Evolutionary conservation across 2,113 vertebrate genomes (phyloP), one percentile per base, ranked within the genome.

Genomic region (Charina bottae): DNA sequence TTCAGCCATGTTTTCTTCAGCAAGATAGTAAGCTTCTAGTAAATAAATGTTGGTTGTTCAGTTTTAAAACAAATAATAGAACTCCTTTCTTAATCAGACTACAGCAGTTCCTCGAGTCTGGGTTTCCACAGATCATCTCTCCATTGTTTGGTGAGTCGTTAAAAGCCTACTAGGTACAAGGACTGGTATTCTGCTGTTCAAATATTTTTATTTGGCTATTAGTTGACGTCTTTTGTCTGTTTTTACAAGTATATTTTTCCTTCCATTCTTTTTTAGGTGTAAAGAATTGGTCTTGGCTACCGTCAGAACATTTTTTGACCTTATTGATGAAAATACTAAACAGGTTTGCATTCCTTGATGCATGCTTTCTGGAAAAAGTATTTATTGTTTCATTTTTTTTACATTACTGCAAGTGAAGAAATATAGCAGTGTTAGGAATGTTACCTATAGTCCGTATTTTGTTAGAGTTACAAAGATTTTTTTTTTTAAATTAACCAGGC

Each of bases 61-160:
- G 23, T 60, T 60, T 56, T 28, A 91, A 53, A 87, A 23, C 64
- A 89, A 90, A 84, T 28, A 10, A 64, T 62, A 92, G 62, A 93
- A 9, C 8, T 88, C 87, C 60, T 92, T 93, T 60, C 33, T 72
- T 92, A 0, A 94, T 92, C 90, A 99, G 99, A 99, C 96, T 42
- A 99, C 99, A 88, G 98, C 98, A 87, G 98, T 99, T 93, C 99
- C 99, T 94, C 98, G 98, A 96, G 98, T 98, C 0, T 99, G 99
- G 99, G 98, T 98, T 72, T 99, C 99, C 93, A 99, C 99, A 85
- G 99, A 99, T 91, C 99, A 99, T 87, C 98, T 99, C 87, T 99
- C 99, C 90, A 99, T 99, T 64, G 99, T 99, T 87, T 99, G 99
- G 99, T 99, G 98, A 97, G 97, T 95, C 85, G 1, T 55, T 64